Conservation (phyloP, 2,888 invertebrate species). For the Branchipolynoe longqiensis region DNA sequence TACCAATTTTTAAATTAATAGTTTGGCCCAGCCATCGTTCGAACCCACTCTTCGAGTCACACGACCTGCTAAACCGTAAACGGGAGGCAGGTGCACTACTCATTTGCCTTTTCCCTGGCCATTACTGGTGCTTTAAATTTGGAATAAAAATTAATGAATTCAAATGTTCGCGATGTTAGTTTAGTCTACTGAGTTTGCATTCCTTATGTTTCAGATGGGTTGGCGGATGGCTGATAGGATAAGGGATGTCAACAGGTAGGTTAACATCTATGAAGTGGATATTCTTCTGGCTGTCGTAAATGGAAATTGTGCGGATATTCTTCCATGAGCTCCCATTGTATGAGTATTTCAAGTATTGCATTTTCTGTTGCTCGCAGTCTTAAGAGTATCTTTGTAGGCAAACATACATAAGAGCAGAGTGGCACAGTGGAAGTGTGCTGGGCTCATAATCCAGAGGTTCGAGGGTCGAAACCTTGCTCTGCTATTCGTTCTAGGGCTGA, state of each 20-base stretch:
- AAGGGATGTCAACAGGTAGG: conserved; percentile 92
- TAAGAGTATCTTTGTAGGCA: neutral
- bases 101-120: neutral
- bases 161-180: neutral
- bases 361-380: neutral
- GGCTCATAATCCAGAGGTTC: too few species aligned
- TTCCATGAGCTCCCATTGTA: too few species aligned
- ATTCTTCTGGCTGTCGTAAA: too few species aligned
- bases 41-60: too few species aligned
- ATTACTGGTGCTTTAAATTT: neutral
- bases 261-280: neutral
- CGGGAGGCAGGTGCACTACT: neutral
- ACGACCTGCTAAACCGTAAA: neutral
- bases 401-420: neutral
- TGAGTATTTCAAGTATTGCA: too few species aligned
- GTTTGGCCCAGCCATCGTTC: too few species aligned
- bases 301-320: too few species aligned
- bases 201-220: conserved; percentile 85
- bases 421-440: too few species aligned
- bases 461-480: too few species aligned
- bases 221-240: conserved; percentile 94
- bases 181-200: neutral
- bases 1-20: too few species aligned
- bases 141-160: neutral
- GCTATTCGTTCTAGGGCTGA: too few species aligned